Evolutionary conservation across 2,888 invertebrate species (phyloP).

Genomic region (Fragum fragum): DNA sequence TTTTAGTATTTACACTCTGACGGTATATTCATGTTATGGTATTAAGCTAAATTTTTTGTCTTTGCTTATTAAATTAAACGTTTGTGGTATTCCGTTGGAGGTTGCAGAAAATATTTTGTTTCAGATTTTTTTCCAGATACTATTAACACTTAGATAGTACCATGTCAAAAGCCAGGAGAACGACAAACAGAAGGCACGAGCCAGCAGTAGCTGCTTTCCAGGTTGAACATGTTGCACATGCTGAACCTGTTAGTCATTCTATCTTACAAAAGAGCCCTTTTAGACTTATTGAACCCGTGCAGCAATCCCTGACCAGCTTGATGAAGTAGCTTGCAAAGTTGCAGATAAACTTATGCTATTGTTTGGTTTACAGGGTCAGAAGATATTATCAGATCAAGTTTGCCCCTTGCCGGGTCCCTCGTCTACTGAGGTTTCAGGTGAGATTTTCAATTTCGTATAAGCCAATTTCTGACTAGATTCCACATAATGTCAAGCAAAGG

Average conservation of each 20-base stretch:
- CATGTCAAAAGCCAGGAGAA: background rate
- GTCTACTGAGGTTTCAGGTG: background rate
- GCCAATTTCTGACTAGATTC: background rate
- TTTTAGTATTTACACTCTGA: too few relatives aligned
- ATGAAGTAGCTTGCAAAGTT: background rate
- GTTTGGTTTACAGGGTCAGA: background rate
- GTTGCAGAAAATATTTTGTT: too few relatives aligned
- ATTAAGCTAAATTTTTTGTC: too few relatives aligned
- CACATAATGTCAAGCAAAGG: background rate
- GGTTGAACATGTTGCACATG: background rate
- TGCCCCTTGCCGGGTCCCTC: background rate
- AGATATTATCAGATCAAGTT: background rate
- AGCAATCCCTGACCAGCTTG: background rate
- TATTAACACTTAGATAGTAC: too few relatives aligned
- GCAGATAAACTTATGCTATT: background rate
- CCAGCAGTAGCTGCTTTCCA: background rate
- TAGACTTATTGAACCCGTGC: conserved; percentile 75
- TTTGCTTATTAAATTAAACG: too few relatives aligned
- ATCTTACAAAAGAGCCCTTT: background rate
- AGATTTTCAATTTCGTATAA: background rate
- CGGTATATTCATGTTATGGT: too few relatives aligned
- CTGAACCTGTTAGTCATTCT: too few relatives aligned
- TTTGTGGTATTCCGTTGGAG: too few relatives aligned
- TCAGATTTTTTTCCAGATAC: too few relatives aligned
- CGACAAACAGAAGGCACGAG: background rate